These are phyloP conservation scores for Macheiramphus alcinus DNA, from an alignment of 2,113 vertebrate genomes.

Conservation along the genomic window DNA sequence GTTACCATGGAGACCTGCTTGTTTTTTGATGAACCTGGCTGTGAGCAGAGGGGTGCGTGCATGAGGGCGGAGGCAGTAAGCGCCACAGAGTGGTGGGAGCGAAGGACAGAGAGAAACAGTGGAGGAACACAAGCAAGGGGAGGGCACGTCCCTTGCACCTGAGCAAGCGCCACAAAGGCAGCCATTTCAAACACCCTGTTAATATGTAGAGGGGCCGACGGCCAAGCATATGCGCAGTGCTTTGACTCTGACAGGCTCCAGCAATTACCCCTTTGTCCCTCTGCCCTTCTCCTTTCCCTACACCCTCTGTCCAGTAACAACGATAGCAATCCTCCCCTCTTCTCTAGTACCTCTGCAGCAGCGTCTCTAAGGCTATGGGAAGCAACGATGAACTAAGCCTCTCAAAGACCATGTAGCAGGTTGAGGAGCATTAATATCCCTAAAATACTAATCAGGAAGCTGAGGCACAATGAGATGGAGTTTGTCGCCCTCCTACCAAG, in stretches of 20 bases:
- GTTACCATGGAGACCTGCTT: slow-evolving; percentile 84
- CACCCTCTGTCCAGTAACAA: fast-evolving
- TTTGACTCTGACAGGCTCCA: background rate
- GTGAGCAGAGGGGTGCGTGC: background rate
- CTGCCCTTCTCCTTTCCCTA: background rate
- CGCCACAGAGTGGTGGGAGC: background rate
- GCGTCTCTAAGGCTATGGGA: background rate
- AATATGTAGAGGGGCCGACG: background rate
- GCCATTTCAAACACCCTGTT: background rate
- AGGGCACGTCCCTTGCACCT: background rate
- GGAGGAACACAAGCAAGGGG: background rate
- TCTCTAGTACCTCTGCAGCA: background rate
- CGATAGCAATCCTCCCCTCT: background rate
- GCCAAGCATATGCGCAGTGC: fast-evolving
- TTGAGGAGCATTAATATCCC: background rate
- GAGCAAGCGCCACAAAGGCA: background rate
- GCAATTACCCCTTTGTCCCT: background rate
- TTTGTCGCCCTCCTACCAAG: background rate
- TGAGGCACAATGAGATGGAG: background rate
- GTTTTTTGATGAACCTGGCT: slow-evolving; percentile 56
- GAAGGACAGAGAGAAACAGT: background rate
- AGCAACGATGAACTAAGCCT: background rate
- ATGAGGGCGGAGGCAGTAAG: background rate
- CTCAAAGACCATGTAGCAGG: background rate
- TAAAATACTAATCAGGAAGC: background rate